Base-by-base conservation (phyloP, 35 echinoderm and acorn worm genomes). In the Heliocidaris erythrogramma region DNA sequence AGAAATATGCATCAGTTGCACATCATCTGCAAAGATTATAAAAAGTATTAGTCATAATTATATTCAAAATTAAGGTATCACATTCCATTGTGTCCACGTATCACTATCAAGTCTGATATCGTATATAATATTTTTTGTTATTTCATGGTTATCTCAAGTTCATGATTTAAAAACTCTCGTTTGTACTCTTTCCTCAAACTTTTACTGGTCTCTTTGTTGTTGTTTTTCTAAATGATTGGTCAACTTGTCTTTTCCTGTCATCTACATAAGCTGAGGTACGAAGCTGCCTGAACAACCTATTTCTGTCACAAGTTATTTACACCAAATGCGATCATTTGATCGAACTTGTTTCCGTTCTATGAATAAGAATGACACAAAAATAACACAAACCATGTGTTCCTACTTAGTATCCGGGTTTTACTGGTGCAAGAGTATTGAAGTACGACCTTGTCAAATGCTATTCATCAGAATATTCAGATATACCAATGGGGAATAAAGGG, bases 331-430 rank as follows among this genome's bases (percentile, higher is more conserved):
- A 78, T 78, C 65, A n/a, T 27, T 6, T 78, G 65, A 78, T 78
- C 18, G 27, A 21, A 78, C 65, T n/a, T 78, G 65, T 78, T 78
- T 78, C 65, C 65, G 65, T 78, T 78, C 65, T 78, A 24, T 78
- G 65, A 21, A 78, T 78, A 78, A 78, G 65, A 78, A n/a, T 78
- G 65, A 78, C 27, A 78, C 27, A 17, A n/a, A 60, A 78, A 78
- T 78, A 78, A 78, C 65, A 78, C 65, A n/a, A 78, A 78, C 65
- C 65, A 78, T 78, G 65, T 78, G 65, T 78, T 78, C 65, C 27
- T 21, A 78, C 5, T 78, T 78, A 69, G 60, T 27, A 17, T 69
- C 5, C 60, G 6, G 35, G 35, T 3, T 42, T 42, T 42, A 42
- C 35, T 69, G 65, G n/a, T 78, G 18, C 21, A 78, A 78, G 7